Evolutionary conservation across 2,113 vertebrate genomes (phyloP).

Genomic region (Ailuropoda melanoleuca): DNA sequence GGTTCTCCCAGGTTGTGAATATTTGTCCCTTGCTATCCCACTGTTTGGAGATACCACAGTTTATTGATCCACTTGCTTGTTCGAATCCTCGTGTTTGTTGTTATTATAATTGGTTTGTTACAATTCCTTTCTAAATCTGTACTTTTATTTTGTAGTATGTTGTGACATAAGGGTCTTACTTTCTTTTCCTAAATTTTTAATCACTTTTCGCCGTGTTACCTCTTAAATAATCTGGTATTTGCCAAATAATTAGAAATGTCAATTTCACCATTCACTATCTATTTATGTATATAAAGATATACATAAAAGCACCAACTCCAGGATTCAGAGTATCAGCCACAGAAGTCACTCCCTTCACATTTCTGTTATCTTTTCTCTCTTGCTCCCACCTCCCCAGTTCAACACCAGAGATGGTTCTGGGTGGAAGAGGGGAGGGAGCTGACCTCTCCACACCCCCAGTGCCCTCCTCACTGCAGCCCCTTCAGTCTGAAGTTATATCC

Average conservation of each 20-base stretch:
- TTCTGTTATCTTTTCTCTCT: background rate
- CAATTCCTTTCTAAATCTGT: background rate
- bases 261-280: background rate
- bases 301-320: background rate
- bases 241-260: background rate
- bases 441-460: rapidly evolving
- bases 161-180: background rate
- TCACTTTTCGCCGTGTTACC: background rate
- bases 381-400: background rate
- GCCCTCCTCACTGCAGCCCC: background rate
- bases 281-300: background rate
- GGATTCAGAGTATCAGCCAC: background rate
- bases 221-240: background rate
- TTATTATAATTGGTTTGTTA: background rate
- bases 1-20: background rate
- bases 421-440: background rate
- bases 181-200: background rate
- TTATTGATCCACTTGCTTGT: background rate
- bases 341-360: background rate
- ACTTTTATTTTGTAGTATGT: background rate
- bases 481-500: background rate
- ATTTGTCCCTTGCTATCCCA: background rate
- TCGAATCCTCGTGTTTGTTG: background rate
- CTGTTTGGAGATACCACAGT: background rate
- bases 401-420: background rate